These are phyloP conservation scores for Heliconius hortense DNA, from an alignment of 2,888 invertebrate genomes.

Conservation along the genomic window DNA sequence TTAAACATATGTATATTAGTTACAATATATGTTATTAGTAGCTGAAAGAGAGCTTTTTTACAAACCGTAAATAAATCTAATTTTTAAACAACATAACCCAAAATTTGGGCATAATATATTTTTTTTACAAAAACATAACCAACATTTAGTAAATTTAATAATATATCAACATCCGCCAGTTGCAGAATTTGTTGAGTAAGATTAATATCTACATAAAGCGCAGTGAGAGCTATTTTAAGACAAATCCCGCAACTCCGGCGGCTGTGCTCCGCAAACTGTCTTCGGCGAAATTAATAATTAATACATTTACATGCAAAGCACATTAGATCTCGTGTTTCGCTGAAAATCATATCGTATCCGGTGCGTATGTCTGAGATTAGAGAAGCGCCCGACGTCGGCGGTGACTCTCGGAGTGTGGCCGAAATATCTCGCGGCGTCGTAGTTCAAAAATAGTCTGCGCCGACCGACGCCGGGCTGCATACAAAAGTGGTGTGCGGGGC, in stretches of 20 bases:
- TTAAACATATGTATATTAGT: background rate
- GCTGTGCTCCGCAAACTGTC: slow-evolving; percentile 3
- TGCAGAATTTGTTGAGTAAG: slow-evolving; percentile 26
- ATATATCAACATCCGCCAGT: slow-evolving; percentile 20
- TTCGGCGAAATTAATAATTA: slow-evolving; percentile 10
- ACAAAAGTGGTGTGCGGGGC: slow-evolving; percentile 74
- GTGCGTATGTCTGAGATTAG: slow-evolving; percentile 30
- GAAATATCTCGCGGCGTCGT: slow-evolving; percentile 53
- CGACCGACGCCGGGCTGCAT: slow-evolving; percentile 65
- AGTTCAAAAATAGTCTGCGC: slow-evolving; percentile 73
- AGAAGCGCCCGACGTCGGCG: slow-evolving; percentile 49
- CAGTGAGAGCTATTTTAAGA: slow-evolving; percentile 19
- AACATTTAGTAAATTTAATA: background rate
- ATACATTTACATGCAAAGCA: slow-evolving; percentile 32
- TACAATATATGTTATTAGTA: slow-evolving; percentile 1
- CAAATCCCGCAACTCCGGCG: slow-evolving; percentile 3
- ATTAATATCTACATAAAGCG: slow-evolving; percentile 30
- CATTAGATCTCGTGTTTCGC: slow-evolving; percentile 24
- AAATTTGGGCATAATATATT: background rate
- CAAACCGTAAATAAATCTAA: too few species aligned
- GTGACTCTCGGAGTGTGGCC: slow-evolving; percentile 57
- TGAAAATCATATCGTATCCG: slow-evolving; percentile 26
- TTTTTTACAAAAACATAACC: background rate
- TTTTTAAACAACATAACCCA: background rate
- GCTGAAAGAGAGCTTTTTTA: too few species aligned